Evolutionary conservation across 2,797 vertebrate genomes (phyloP).

Genomic region (Lithobates sylvaticus): DNA sequence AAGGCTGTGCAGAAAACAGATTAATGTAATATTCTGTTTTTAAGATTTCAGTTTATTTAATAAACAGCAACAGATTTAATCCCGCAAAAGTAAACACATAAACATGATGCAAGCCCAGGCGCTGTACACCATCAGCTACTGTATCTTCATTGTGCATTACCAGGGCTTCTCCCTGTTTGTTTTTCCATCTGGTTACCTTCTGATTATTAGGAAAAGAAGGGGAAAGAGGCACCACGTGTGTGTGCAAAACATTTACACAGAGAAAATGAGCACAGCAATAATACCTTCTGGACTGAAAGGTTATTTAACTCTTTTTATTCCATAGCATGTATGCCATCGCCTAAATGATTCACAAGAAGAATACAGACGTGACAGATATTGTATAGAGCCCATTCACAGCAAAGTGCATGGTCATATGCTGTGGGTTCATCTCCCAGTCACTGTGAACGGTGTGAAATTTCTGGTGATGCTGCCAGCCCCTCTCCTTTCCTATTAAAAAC

Average conservation of each 20-base stretch:
- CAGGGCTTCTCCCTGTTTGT: slow-evolving; percentile 72
- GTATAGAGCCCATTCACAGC: not conserved
- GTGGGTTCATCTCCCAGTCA: too few relatives aligned
- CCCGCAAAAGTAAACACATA: not conserved
- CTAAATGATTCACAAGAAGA: too few relatives aligned
- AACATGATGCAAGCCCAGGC: not conserved
- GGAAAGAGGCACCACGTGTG: slow-evolving; percentile 60
- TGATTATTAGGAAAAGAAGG: slow-evolving; percentile 66
- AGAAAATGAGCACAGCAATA: slow-evolving; percentile 48
- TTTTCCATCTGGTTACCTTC: slow-evolving; percentile 71
- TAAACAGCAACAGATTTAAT: slow-evolving; percentile 8
- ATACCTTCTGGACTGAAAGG: slow-evolving; percentile 8
- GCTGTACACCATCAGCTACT: slow-evolving; percentile 37
- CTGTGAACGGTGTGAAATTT: too few relatives aligned
- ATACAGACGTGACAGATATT: too few relatives aligned
- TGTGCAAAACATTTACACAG: slow-evolving; percentile 61
- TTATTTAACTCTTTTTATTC: slow-evolving; percentile 29
- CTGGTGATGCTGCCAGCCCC: too few relatives aligned
- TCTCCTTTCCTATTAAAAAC: too few relatives aligned
- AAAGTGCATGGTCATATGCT: too few relatives aligned
- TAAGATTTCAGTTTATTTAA: not conserved
- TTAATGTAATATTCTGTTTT: not conserved
- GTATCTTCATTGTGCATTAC: slow-evolving; percentile 63
- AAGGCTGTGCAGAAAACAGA: not conserved
- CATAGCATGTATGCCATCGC: not conserved